Evolutionary conservation across 2,113 vertebrate genomes (phyloP), one percentile per base, ranked within the genome.

Genomic region (Mixornis gularis): DNA sequence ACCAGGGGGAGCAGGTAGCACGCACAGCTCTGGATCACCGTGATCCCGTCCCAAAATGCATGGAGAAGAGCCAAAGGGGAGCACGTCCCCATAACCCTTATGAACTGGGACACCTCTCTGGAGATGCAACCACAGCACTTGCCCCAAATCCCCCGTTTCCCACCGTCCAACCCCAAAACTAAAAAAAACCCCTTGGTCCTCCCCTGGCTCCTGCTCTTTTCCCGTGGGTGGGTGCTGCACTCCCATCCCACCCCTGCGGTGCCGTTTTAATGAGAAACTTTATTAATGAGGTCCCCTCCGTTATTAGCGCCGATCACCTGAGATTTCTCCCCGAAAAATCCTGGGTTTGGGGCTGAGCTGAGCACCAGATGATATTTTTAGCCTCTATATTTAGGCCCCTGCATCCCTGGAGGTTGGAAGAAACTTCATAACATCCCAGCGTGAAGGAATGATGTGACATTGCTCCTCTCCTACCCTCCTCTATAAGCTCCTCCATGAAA

Each of bases 381-480:
- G 89, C 49, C 92, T 94, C 97, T 96, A 94, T 97, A 97, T 98
- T 98, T 97, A 98, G 96, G 93, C 86, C 94, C 92, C 94, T 85
- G 93, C 92, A 93, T 97, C 96, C 96, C 96, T 85, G 82, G 94
- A 92, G 97, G 95, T 68, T 93, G 96, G 94, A 95, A 95, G 17
- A 59, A 93, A 85, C 85, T 62, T 85, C 76, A 62, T 94, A 94
- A 89, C 87, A 89, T 91, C 96, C 96, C 94, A 49, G 60, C 30
- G n/a, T 85, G 89, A 93, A 93, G 96, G 91, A 93, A 80, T 92
- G 94, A 94, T 76, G 95, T 97, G 96, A 95, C 97, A 96, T 94
- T 96, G 96, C 93, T 89, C 55, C 91, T 96, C 89, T 96, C 80
- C 90, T 89, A 60, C 81, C 62, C 74, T 55, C 1, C 16, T 19